These are phyloP conservation scores for Zele albiditarsus DNA, from an alignment of 2,888 invertebrate genomes.

Conservation along the genomic window DNA sequence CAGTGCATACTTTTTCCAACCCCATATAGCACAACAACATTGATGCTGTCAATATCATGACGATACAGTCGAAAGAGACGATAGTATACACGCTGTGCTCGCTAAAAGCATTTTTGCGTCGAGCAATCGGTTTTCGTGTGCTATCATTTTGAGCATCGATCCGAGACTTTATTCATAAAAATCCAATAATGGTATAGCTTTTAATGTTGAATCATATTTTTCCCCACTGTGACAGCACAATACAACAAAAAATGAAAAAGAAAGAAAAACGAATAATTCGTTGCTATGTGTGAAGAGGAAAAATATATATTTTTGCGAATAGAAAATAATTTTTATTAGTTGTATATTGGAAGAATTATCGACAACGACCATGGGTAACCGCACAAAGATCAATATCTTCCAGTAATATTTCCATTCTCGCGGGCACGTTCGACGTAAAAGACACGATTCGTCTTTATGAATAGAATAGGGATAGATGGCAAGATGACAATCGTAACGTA, in stretches of 20 bases:
- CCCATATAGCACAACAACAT: not conserved
- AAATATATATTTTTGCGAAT: not conserved
- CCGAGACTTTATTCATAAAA: constrained; percentile 63
- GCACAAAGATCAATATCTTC: constrained; percentile 37
- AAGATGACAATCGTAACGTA: constrained; percentile 43
- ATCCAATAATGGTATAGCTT: not conserved
- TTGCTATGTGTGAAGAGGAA: not conserved
- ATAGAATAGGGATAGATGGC: constrained; percentile 28
- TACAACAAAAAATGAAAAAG: not conserved
- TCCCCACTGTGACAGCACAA: not conserved
- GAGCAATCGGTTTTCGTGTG: constrained; percentile 57
- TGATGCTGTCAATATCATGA: constrained; percentile 36
- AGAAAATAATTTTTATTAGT: constrained; percentile 4
- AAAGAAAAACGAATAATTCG: not conserved
- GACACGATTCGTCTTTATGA: constrained; percentile 19
- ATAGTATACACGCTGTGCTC: constrained; percentile 62
- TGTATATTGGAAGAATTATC: constrained; percentile 12
- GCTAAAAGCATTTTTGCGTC: constrained; percentile 72
- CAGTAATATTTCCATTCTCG: constrained; percentile 31
- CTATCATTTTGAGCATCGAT: constrained; percentile 69
- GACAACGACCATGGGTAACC: not conserved
- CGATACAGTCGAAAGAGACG: not conserved
- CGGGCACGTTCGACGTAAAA: constrained; percentile 36
- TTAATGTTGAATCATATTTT: constrained; percentile 8
- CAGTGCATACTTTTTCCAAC: not conserved